Percentiles rank a stretch among this genome's conserved stretches.
phyloP scores from a whole-genome alignment of 1,140 invertebrate genomes.

The Achroia grisella region DNA sequence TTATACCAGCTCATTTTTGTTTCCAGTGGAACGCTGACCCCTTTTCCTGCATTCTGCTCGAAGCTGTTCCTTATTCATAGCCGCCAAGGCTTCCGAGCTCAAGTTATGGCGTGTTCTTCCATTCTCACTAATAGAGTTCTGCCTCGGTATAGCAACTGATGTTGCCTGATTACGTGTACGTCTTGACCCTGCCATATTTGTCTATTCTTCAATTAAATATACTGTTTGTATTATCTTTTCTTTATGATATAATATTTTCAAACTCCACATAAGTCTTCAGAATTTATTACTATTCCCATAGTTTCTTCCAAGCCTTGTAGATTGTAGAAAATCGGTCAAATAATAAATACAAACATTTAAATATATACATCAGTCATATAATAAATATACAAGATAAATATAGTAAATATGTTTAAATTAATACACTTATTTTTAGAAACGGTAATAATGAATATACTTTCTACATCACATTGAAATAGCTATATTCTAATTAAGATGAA shows the following conservation, averaged over 20 bases:
- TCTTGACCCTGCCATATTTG: slow-evolving; percentile 47
- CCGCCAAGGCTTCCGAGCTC: slow-evolving; percentile 66
- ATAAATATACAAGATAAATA: not conserved
- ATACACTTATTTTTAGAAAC: no score
- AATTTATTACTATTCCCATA: not conserved
- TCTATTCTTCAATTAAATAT: slow-evolving; percentile 16
- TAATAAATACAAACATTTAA: slow-evolving; percentile 17
- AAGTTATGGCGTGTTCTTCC: slow-evolving; percentile 55
- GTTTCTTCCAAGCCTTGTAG: slow-evolving; percentile 19
- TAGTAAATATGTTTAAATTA: no score
- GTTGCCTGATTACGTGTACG: slow-evolving; percentile 57
- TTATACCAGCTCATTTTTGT: slow-evolving; percentile 78
- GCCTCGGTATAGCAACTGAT: slow-evolving; percentile 54
- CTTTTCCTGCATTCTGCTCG: slow-evolving; percentile 76
- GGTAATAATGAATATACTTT: no score
- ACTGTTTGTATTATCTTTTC: no score
- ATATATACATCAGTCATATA: slow-evolving; percentile 1
- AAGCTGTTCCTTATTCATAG: slow-evolving; percentile 77
- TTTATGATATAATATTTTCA: no score
- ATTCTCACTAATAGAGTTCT: slow-evolving; percentile 59
- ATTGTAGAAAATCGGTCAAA: slow-evolving; percentile 21
- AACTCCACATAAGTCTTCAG: no score
- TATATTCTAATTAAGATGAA: no score
- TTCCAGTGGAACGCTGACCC: slow-evolving; percentile 76
- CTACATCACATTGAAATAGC: no score